Evolutionary conservation across 2,797 vertebrate species (phyloP).

Genomic region (Varecia variegata): DNA sequence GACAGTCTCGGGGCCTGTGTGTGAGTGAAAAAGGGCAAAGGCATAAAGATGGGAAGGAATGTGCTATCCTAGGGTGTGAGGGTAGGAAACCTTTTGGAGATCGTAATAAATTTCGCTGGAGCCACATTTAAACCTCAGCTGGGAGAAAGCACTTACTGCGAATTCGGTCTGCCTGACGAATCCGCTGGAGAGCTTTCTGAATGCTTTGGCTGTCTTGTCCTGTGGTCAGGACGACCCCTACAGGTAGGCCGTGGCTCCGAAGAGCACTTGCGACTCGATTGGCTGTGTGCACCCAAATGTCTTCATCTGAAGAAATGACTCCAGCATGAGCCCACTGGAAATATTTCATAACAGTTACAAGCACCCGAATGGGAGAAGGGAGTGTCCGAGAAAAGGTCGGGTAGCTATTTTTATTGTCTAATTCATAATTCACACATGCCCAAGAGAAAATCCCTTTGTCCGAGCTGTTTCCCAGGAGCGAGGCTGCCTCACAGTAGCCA

Average conservation of each 20-base stretch:
- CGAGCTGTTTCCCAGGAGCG: slow-evolving; percentile 90
- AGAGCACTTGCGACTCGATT: slow-evolving; percentile 87
- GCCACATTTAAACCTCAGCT: neutral
- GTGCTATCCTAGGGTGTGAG: neutral
- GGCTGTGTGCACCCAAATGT: slow-evolving; percentile 91
- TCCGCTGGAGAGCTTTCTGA: slow-evolving; percentile 84
- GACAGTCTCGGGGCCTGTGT: neutral
- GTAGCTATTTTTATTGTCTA: slow-evolving; percentile 86
- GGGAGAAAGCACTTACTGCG: slow-evolving; percentile 83
- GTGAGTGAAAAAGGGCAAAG: neutral
- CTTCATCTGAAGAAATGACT: slow-evolving; percentile 90
- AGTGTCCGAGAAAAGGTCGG: slow-evolving; percentile 88
- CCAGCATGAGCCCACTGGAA: slow-evolving; percentile 92
- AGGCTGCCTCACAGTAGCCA: slow-evolving; percentile 91
- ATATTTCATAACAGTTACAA: slow-evolving; percentile 89
- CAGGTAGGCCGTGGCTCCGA: slow-evolving; percentile 86
- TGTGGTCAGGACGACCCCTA: slow-evolving; percentile 86
- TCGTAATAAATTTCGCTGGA: neutral
- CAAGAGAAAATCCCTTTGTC: slow-evolving; percentile 94
- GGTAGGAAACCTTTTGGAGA: neutral
- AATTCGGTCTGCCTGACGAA: slow-evolving; percentile 86
- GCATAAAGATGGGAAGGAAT: neutral
- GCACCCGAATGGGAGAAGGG: slow-evolving; percentile 86
- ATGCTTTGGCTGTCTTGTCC: slow-evolving; percentile 85
- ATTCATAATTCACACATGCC: slow-evolving; percentile 88